phyloP scores from a whole-genome alignment of 2,113 vertebrate genomes.

The Emydocephalus ijimae region DNA sequence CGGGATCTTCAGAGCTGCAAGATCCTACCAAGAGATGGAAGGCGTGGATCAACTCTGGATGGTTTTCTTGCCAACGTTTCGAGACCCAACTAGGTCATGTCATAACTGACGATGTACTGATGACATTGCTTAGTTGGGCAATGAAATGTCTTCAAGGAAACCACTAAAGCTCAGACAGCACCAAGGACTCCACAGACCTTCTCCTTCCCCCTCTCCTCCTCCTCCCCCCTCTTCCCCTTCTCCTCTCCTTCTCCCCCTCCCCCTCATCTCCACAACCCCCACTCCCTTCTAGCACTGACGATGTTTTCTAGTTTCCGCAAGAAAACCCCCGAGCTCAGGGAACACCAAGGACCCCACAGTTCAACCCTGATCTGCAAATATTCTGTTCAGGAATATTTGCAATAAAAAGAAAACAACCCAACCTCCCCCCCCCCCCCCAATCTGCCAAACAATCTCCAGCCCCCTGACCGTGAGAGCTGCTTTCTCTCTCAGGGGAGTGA shows the following conservation, averaged over 20 bases:
- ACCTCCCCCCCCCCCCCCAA: neutral
- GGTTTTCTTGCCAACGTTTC: neutral
- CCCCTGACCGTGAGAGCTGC: neutral
- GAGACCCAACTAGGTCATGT: neutral
- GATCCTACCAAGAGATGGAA: conserved; percentile 72
- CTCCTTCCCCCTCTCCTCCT: neutral
- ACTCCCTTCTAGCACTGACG: too few relatives aligned
- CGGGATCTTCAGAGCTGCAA: conserved; percentile 92
- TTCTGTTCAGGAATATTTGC: neutral
- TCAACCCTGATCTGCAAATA: too few relatives aligned
- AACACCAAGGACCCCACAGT: too few relatives aligned
- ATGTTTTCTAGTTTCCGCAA: too few relatives aligned
- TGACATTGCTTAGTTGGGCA: neutral
- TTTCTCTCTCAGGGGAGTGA: neutral
- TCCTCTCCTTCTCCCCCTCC: too few relatives aligned
- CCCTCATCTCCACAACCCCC: too few relatives aligned
- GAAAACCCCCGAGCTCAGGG: too few relatives aligned
- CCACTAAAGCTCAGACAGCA: neutral
- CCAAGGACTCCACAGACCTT: neutral
- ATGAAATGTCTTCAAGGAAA: neutral
- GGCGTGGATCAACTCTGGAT: neutral
- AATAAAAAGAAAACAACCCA: neutral
- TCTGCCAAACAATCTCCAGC: neutral
- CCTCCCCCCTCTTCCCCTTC: fast-evolving
- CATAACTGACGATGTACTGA: neutral